Conservation (phyloP, 2,888 invertebrate genomes). For the Pteria penguin region DNA sequence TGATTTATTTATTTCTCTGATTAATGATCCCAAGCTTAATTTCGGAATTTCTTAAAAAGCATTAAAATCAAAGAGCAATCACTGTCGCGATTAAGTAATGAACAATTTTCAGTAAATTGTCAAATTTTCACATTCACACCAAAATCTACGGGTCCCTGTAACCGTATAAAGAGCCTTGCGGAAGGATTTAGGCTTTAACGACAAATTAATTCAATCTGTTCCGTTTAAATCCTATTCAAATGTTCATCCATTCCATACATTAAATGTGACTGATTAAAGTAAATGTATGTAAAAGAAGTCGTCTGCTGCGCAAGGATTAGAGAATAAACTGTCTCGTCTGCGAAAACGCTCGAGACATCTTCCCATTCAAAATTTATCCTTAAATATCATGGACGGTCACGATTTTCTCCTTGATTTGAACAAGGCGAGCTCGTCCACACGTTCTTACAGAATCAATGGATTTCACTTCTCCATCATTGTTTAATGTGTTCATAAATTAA, state of each 20-base stretch:
- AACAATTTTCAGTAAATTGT: no score
- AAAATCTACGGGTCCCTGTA: no score
- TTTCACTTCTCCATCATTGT: slow-evolving; percentile 42
- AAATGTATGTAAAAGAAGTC: slow-evolving; percentile 13
- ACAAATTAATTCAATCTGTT: slow-evolving; percentile 4
- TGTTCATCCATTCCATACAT: neutral
- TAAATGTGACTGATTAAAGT: slow-evolving; percentile 1
- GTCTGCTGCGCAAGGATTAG: slow-evolving; percentile 15
- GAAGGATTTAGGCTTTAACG: neutral
- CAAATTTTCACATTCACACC: no score
- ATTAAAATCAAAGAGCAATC: no score
- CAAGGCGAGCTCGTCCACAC: slow-evolving; percentile 26
- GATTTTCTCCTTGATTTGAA: slow-evolving; percentile 33
- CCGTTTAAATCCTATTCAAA: neutral
- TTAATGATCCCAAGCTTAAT: no score
- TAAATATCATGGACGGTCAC: slow-evolving; percentile 44
- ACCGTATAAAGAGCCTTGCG: neutral
- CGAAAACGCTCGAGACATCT: slow-evolving; percentile 38
- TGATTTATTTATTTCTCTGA: no score
- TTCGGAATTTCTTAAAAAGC: no score
- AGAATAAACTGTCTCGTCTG: slow-evolving; percentile 22
- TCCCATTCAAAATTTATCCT: slow-evolving; percentile 38
- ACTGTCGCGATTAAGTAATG: no score
- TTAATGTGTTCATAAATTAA: slow-evolving; percentile 52
- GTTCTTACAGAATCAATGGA: slow-evolving; percentile 42